A percentile compares a stretch with the other conserved stretches of the same genome.
phyloP scores from a whole-genome alignment of 2,888 invertebrate genomes.

The Ptychoptera contaminata region DNA sequence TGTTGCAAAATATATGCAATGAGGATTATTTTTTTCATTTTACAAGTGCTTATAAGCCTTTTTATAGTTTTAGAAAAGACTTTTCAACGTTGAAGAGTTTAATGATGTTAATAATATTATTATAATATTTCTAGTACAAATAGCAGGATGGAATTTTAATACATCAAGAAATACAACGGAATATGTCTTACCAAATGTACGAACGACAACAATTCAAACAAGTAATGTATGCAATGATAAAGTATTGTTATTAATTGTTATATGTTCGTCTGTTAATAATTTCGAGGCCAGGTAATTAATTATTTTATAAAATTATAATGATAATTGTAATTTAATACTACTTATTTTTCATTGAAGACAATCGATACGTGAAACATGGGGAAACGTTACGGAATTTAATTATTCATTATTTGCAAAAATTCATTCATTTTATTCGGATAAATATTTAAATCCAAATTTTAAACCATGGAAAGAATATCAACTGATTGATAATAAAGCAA shows the following conservation, averaged over 20 bases:
- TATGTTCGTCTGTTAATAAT: constrained; percentile 57
- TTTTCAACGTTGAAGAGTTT: too few species aligned
- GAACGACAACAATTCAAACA: constrained; percentile 49
- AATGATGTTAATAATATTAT: not conserved
- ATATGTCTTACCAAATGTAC: constrained; percentile 54
- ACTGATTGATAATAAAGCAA: constrained; percentile 9
- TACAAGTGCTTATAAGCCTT: too few species aligned
- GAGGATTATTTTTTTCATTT: too few species aligned
- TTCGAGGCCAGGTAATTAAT: constrained; percentile 38
- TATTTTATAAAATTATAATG: not conserved
- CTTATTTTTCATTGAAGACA: constrained; percentile 15
- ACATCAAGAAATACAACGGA: constrained; percentile 53
- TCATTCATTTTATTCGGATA: constrained; percentile 21
- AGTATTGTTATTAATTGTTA: constrained; percentile 52
- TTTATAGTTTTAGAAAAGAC: too few species aligned
- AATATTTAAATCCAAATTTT: constrained; percentile 19
- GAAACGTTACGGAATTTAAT: constrained; percentile 27
- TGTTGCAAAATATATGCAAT: too few species aligned
- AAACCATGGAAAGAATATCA: constrained; percentile 14
- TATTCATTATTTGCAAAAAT: constrained; percentile 23
- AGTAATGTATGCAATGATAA: constrained; percentile 34
- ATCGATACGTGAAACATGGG: constrained; percentile 30
- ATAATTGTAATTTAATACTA: not conserved
- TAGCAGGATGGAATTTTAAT: constrained; percentile 57
- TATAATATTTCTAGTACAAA: constrained; percentile 31